Conservation (phyloP, 2,113 vertebrate species). For the Falco punctatus region DNA sequence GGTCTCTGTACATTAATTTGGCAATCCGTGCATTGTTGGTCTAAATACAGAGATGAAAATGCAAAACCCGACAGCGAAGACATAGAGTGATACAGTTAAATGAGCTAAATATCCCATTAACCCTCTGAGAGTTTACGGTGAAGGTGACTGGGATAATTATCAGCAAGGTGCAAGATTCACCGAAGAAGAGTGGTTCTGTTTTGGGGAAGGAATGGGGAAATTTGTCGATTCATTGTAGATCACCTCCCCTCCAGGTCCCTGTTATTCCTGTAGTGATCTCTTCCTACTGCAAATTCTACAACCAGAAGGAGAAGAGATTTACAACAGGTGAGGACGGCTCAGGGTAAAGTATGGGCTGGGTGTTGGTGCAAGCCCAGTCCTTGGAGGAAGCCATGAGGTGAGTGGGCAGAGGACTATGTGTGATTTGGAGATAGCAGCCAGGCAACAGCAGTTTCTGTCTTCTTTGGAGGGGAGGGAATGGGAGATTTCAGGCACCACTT, state of each 20-base stretch:
- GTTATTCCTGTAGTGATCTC: conserved; percentile 80
- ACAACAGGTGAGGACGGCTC: conserved; percentile 66
- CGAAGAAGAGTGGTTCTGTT: not conserved
- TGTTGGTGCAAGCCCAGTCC: not conserved
- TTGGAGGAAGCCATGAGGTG: not conserved
- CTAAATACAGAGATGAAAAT: not conserved
- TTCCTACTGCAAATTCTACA: conserved; percentile 77
- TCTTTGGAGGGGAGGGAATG: not conserved
- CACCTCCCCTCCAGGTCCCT: conserved; percentile 68
- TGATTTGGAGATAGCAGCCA: not conserved
- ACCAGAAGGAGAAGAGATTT: conserved; percentile 76
- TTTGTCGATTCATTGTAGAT: not conserved
- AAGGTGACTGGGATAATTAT: not conserved
- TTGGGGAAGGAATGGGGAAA: not conserved
- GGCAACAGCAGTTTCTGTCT: not conserved
- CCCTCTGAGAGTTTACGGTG: not conserved
- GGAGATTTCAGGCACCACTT: not conserved
- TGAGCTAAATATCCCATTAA: not conserved
- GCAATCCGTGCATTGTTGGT: not conserved
- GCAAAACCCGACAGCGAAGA: not conserved
- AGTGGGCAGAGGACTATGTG: not conserved
- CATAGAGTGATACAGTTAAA: not conserved
- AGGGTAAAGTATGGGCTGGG: not conserved
- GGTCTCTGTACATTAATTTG: not conserved
- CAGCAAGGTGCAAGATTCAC: not conserved